Evolutionary conservation across 2,888 invertebrate genomes (phyloP).

Genomic region (Sphaerophoria taeniata): DNA sequence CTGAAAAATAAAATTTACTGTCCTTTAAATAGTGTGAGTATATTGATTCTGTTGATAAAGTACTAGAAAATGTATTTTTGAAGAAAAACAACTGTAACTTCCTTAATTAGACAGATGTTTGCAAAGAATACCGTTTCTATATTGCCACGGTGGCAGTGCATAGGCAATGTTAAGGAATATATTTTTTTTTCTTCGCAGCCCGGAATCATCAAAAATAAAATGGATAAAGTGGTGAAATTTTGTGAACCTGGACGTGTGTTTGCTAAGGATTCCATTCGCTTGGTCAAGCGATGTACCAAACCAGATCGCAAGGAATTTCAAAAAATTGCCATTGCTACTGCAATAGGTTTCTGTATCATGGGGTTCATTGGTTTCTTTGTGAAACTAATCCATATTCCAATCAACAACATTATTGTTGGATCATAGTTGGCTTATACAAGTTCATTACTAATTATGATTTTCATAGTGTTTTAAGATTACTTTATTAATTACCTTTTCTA

Average conservation of each 20-base stretch:
- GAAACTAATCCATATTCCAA: conserved; percentile 99
- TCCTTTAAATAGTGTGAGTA: too few relatives aligned
- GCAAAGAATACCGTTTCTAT: neutral
- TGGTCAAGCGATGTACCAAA: conserved; percentile 99
- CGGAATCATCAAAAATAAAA: conserved; percentile 80
- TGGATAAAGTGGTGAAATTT: conserved; percentile 98
- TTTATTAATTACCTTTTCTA: too few relatives aligned
- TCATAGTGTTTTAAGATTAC: too few relatives aligned
- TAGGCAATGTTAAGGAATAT: conserved; percentile 8
- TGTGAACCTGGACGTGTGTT: conserved; percentile 98
- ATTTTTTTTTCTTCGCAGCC: neutral
- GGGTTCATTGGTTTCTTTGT: conserved; percentile 99
- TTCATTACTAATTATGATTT: too few relatives aligned
- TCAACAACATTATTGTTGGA: conserved; percentile 97
- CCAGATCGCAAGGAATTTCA: conserved; percentile 99
- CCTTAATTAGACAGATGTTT: too few relatives aligned
- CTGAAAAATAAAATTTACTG: too few relatives aligned
- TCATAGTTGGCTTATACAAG: conserved; percentile 84
- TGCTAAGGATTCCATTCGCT: conserved; percentile 98
- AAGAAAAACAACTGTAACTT: too few relatives aligned
- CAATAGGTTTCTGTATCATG: conserved; percentile 99
- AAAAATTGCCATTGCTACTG: conserved; percentile 99
- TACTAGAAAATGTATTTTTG: too few relatives aligned
- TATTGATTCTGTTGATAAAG: too few relatives aligned
- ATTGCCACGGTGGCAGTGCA: conserved; percentile 67